A percentile compares a stretch with the other conserved stretches of the same genome.
phyloP scores from a whole-genome alignment of 2,797 vertebrate species.

The Anolis apletophallus region DNA sequence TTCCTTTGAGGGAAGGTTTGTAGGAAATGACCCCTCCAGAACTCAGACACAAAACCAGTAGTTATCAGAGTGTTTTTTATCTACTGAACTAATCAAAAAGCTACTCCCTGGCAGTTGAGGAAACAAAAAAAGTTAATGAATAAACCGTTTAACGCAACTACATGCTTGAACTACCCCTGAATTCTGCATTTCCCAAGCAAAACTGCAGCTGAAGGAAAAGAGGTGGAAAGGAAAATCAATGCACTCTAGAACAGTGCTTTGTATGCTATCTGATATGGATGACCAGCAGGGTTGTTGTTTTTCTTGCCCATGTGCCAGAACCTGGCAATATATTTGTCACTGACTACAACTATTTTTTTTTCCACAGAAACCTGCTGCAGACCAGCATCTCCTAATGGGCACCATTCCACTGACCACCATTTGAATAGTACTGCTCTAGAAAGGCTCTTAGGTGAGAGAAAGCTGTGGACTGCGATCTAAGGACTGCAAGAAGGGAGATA shows the following conservation, averaged over 20 bases:
- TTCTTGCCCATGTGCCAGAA: too few relatives aligned
- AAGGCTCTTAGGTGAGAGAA: not conserved
- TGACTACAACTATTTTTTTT: too few relatives aligned
- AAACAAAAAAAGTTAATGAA: slow-evolving; percentile 28
- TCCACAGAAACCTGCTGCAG: too few relatives aligned
- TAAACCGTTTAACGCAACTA: not conserved
- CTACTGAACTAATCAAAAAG: not conserved
- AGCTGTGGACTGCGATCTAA: too few relatives aligned
- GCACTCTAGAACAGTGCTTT: not conserved
- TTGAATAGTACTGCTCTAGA: not conserved
- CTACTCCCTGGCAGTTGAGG: slow-evolving; percentile 2
- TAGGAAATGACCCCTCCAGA: not conserved
- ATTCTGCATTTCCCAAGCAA: not conserved
- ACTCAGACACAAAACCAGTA: not conserved
- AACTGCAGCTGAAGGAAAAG: not conserved
- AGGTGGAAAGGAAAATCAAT: not conserved
- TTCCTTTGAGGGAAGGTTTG: not conserved
- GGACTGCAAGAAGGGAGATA: not conserved
- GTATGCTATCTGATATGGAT: not conserved
- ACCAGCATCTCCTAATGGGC: too few relatives aligned
- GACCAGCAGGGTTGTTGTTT: too few relatives aligned
- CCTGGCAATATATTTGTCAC: too few relatives aligned
- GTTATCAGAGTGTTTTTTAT: not conserved
- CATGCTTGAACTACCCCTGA: not conserved
- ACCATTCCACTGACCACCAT: too few relatives aligned